Evolutionary conservation across 2,113 vertebrate genomes (phyloP).

Genomic region (Salminus brasiliensis): DNA sequence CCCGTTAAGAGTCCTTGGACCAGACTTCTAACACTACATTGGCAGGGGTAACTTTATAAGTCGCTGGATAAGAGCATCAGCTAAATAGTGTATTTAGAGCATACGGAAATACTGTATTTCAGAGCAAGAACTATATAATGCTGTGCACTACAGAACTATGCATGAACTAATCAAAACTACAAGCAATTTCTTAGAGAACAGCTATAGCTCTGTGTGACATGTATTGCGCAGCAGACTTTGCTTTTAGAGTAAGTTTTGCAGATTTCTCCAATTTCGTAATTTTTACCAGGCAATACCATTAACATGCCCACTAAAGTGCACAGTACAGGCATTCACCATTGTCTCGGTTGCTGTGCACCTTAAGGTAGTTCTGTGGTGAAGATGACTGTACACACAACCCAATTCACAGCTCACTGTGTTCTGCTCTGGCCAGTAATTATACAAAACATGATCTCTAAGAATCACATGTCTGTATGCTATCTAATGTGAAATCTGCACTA

Average conservation of each 20-base stretch:
- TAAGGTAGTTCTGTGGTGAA: neutral
- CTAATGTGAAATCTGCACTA: constrained; percentile 22
- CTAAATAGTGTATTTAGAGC: too few species aligned
- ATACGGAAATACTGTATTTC: too few species aligned
- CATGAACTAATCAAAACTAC: neutral
- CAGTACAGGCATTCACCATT: neutral
- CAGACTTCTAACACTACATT: too few species aligned
- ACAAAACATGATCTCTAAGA: constrained; percentile 16
- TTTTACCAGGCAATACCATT: neutral
- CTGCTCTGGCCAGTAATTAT: neutral
- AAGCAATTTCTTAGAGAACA: too few species aligned
- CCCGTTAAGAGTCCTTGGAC: too few species aligned
- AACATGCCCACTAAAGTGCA: neutral
- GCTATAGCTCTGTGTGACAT: too few species aligned
- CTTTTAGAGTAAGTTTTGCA: too few species aligned
- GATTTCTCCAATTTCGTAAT: too few species aligned
- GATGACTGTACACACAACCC: neutral
- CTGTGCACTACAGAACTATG: neutral
- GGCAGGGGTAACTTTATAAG: too few species aligned
- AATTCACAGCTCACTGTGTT: neutral
- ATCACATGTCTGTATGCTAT: neutral
- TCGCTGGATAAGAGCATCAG: too few species aligned
- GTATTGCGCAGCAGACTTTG: too few species aligned
- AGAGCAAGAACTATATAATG: neutral
- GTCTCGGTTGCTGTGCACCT: neutral